A percentile compares a stretch with the other conserved stretches of the same genome.
These are phyloP conservation scores for Lethrus apterus DNA, from an alignment of 1,140 invertebrate species.

Conservation along the genomic window DNA sequence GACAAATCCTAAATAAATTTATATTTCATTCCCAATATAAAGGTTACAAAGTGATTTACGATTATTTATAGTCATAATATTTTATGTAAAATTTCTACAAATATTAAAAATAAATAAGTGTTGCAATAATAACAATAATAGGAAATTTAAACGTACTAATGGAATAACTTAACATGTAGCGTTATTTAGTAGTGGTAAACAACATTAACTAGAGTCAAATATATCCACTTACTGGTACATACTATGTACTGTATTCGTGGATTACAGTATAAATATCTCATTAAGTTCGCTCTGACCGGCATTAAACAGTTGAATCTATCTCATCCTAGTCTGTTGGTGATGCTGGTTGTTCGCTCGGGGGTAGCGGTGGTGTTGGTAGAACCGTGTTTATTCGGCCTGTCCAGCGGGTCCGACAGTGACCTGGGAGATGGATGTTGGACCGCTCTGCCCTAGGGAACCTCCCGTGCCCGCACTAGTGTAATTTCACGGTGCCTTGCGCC, in stretches of 20 bases:
- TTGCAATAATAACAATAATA: no score
- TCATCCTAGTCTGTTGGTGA: neutral
- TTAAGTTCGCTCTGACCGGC: constrained; percentile 10
- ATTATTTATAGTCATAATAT: no score
- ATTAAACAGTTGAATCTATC: constrained; percentile 4
- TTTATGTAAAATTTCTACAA: no score
- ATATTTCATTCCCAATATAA: no score
- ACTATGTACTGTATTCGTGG: constrained; percentile 6
- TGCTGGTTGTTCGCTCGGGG: no score
- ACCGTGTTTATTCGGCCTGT: constrained; percentile 18
- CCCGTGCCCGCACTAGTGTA: constrained; percentile 23
- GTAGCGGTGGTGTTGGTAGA: constrained; percentile 13
- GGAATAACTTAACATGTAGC: no score
- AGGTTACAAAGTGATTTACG: no score
- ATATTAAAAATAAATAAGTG: no score
- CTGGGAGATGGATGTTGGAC: constrained; percentile 26
- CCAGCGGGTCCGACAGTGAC: constrained; percentile 18
- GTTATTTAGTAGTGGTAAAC: no score
- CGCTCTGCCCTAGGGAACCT: constrained; percentile 20
- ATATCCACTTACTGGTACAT: neutral
- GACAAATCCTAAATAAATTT: no score
- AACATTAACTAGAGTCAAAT: neutral
- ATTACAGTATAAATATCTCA: constrained; percentile 14
- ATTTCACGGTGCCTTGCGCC: constrained; percentile 26
- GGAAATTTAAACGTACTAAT: no score